Evolutionary conservation across 92 coral and sea anemone genomes (phyloP).

Genomic region (Epizoanthus ramosus): DNA sequence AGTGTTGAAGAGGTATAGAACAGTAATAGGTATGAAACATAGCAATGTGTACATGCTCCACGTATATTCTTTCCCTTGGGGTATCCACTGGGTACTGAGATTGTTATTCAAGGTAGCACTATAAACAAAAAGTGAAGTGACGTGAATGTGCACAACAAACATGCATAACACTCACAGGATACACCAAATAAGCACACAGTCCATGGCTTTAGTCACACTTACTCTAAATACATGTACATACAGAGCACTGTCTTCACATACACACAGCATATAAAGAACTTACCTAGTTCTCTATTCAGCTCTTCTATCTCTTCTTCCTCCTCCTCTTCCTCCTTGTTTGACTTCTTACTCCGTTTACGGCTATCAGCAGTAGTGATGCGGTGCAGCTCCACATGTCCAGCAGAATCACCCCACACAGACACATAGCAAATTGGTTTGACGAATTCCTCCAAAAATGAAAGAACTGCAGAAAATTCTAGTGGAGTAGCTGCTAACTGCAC

Average conservation of each 20-base stretch:
- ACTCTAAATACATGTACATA: too few species aligned
- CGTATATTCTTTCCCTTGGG: too few species aligned
- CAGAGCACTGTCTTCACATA: neutral
- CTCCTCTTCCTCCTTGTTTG: conserved; percentile 85
- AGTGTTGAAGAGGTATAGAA: too few species aligned
- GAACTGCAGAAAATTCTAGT: conserved; percentile 81
- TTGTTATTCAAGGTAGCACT: too few species aligned
- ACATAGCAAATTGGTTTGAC: conserved; percentile 88
- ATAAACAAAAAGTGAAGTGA: too few species aligned
- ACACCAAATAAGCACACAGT: too few species aligned
- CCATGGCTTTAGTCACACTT: too few species aligned
- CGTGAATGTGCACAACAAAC: too few species aligned
- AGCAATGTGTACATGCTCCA: too few species aligned
- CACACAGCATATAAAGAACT: neutral
- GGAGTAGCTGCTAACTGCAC: conserved; percentile 88
- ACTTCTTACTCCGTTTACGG: conserved; percentile 58
- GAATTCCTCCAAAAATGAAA: conserved; percentile 82
- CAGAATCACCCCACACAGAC: conserved; percentile 91
- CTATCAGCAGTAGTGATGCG: conserved; percentile 80
- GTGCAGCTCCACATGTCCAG: conserved; percentile 86
- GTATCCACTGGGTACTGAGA: too few species aligned
- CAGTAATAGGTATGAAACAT: too few species aligned
- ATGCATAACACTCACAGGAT: too few species aligned
- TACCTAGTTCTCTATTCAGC: conserved; percentile 67
- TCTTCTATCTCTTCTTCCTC: conserved; percentile 75